Evolutionary conservation across 2,113 vertebrate genomes (phyloP).

Genomic region (Channa maculata): DNA sequence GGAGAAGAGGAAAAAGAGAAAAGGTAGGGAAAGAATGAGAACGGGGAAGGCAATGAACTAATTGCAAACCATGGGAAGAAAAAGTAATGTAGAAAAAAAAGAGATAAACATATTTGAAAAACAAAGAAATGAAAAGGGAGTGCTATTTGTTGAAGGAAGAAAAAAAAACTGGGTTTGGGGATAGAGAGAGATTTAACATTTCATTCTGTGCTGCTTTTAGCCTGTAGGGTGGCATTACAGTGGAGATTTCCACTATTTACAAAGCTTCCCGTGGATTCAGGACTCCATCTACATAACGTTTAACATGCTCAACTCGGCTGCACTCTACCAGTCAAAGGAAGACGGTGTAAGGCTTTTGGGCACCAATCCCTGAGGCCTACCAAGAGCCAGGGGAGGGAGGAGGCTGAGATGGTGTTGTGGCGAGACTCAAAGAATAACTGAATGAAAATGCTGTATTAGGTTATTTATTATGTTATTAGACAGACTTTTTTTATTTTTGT

Average conservation of each 20-base stretch:
- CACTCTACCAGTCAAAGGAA: conserved; percentile 58
- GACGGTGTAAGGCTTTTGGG: conserved; percentile 62
- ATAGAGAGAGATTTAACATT: conserved; percentile 61
- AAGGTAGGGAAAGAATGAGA: conserved; percentile 5
- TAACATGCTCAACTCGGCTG: conserved; percentile 66
- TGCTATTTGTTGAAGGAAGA: conserved; percentile 23
- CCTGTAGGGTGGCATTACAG: conserved; percentile 60
- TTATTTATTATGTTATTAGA: too few relatives aligned
- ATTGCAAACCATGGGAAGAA: conserved; percentile 13
- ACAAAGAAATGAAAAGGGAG: conserved; percentile 39
- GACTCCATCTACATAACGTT: conserved; percentile 74
- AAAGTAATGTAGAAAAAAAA: not conserved
- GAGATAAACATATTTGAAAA: conserved; percentile 54
- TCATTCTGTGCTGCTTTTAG: conserved; percentile 53
- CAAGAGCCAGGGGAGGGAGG: conserved; percentile 17
- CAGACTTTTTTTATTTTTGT: conserved; percentile 1
- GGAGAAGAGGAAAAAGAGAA: conserved; percentile 12
- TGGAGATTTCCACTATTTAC: conserved; percentile 71
- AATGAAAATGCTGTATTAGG: conserved; percentile 10
- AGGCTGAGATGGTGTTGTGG: conserved; percentile 6
- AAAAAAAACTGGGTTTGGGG: conserved; percentile 20
- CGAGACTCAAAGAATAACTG: conserved; percentile 19
- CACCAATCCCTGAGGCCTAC: conserved; percentile 54
- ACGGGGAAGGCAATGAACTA: conserved; percentile 7
- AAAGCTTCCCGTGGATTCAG: conserved; percentile 59